A percentile compares a stretch with the other conserved stretches of the same genome.
Evolutionary conservation across 2,113 vertebrate genomes (phyloP).

Genomic region (Bucco capensis): DNA sequence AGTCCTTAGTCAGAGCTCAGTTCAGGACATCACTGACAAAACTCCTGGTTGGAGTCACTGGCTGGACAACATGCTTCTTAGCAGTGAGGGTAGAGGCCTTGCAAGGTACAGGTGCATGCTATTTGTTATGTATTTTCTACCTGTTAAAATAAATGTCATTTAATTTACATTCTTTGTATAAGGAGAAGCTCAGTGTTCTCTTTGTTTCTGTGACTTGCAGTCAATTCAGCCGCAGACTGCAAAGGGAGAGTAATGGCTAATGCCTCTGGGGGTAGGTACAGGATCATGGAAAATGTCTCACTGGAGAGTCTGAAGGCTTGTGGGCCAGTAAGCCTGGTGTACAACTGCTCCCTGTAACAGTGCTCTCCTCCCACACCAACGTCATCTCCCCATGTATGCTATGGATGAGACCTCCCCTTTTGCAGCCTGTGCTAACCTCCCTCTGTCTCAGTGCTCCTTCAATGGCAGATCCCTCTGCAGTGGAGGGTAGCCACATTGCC

Average conservation of each 20-base stretch:
- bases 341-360: background rate
- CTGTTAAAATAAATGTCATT: background rate
- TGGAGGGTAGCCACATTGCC: fast-evolving
- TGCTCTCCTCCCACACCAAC: background rate
- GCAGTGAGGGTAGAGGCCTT: background rate
- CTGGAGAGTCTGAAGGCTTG: background rate
- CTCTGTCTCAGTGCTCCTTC: background rate
- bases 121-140: background rate
- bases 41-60: background rate
- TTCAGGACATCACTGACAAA: background rate
- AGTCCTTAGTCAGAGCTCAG: background rate
- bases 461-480: background rate
- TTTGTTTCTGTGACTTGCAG: background rate
- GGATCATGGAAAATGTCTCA: background rate
- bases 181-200: background rate
- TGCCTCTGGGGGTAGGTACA: background rate
- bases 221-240: background rate
- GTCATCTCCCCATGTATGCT: background rate
- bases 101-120: background rate
- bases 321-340: background rate
- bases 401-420: fast-evolving
- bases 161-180: background rate
- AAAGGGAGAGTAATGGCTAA: background rate
- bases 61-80: background rate
- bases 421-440: fast-evolving